A percentile compares a stretch with the other conserved stretches of the same genome.
phyloP scores from a whole-genome alignment of 2,888 invertebrate genomes.

The Opisthograptis luteolata region DNA sequence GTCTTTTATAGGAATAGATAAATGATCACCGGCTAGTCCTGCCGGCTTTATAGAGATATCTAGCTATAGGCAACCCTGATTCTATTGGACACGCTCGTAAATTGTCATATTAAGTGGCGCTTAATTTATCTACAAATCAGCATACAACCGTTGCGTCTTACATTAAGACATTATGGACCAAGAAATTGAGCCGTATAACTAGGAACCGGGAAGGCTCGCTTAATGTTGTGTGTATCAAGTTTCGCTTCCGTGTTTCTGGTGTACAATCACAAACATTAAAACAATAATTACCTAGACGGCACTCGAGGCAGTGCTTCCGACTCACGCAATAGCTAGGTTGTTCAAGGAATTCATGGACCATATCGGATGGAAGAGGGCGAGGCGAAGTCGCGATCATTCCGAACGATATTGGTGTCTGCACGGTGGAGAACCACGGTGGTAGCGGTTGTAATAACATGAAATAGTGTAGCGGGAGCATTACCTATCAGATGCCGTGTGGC shows the following conservation, averaged over 20 bases:
- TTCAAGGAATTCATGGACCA: constrained; percentile 36
- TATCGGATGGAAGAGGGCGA: constrained; percentile 51
- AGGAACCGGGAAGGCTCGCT: constrained; percentile 6
- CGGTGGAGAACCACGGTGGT: constrained; percentile 49
- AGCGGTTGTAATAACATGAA: constrained; percentile 69
- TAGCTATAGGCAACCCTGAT: constrained; percentile 29
- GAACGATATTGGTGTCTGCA: constrained; percentile 60
- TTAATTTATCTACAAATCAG: constrained; percentile 64
- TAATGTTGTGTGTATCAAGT: constrained; percentile 41
- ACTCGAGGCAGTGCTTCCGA: constrained; percentile 40
- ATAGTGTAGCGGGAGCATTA: constrained; percentile 62
- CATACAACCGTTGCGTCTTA: constrained; percentile 59
- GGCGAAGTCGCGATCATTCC: constrained; percentile 56
- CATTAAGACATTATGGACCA: constrained; percentile 56
- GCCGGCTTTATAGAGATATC: constrained; percentile 45
- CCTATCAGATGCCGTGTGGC: constrained; percentile 73
- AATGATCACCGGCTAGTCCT: constrained; percentile 56
- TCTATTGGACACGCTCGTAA: constrained; percentile 61
- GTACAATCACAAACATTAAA: constrained; percentile 34
- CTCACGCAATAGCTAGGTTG: constrained; percentile 49
- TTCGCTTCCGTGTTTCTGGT: constrained; percentile 43
- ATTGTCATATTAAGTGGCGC: constrained; percentile 67
- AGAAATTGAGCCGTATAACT: constrained; percentile 54
- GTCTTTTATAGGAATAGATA: constrained; percentile 61
- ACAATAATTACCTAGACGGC: constrained; percentile 30